Evolutionary conservation across 2,113 vertebrate genomes (phyloP).

Genomic region (Catharus fuscescens): DNA sequence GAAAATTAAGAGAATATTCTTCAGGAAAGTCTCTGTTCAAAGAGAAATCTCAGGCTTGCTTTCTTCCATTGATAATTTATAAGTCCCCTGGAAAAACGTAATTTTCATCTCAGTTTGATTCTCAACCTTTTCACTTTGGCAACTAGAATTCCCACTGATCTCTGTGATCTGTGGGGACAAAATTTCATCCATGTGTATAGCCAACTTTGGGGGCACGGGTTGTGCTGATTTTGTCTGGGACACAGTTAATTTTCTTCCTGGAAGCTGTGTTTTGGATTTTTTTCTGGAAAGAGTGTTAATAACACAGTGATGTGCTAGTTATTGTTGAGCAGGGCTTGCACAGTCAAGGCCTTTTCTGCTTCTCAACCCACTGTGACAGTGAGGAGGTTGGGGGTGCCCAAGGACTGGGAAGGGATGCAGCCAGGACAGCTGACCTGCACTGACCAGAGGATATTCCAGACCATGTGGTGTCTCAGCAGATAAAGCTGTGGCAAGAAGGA

Average conservation of each 20-base stretch:
- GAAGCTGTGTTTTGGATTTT: background rate
- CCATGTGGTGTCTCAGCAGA: background rate
- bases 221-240: background rate
- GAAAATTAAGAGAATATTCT: background rate
- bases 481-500: background rate
- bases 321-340: background rate
- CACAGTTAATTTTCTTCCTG: background rate
- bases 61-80: background rate
- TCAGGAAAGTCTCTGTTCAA: background rate
- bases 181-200: background rate
- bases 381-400: background rate
- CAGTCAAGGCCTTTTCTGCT: background rate
- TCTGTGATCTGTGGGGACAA: background rate
- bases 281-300: background rate
- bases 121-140: background rate
- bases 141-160: background rate
- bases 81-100: background rate
- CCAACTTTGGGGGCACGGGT: rapidly evolving
- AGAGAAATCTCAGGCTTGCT: background rate
- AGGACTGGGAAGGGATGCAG: background rate
- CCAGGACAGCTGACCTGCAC: background rate
- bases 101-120: background rate
- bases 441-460: background rate
- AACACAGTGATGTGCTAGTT: background rate
- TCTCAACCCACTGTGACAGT: background rate